Evolutionary conservation across 64 coral and sea anemone genomes (phyloP).

Genomic region (Astreopora myriophthalma): DNA sequence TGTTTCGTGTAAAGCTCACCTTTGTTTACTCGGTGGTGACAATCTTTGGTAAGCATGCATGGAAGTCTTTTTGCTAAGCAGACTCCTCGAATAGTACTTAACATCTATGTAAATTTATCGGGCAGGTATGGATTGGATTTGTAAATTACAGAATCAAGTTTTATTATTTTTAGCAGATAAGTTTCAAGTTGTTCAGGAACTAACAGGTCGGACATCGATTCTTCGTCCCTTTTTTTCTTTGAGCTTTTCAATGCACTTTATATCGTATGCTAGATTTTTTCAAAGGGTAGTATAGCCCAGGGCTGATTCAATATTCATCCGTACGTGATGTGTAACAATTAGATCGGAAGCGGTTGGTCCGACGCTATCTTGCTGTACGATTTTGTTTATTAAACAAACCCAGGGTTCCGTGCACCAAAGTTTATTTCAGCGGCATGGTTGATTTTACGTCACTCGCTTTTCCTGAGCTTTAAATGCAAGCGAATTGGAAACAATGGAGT

Average conservation of each 20-base stretch:
- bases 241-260: background rate
- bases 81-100: background rate
- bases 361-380: background rate
- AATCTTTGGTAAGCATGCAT: background rate
- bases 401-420: no score
- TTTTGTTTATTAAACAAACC: background rate
- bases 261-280: background rate
- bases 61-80: background rate
- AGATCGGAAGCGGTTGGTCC: conserved; percentile 21
- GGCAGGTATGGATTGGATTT: background rate
- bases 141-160: background rate
- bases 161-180: no score
- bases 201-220: background rate
- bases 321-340: background rate
- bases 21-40: background rate
- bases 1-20: background rate
- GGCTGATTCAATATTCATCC: background rate
- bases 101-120: background rate
- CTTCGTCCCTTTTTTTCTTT: no score
- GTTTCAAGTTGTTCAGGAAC: background rate
- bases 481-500: background rate
- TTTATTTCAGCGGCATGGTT: background rate
- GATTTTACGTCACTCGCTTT: background rate
- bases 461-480: background rate
- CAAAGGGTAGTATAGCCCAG: background rate